These are phyloP conservation scores for Asobara japonica DNA, from an alignment of 1,140 invertebrate species.

Conservation along the genomic window DNA sequence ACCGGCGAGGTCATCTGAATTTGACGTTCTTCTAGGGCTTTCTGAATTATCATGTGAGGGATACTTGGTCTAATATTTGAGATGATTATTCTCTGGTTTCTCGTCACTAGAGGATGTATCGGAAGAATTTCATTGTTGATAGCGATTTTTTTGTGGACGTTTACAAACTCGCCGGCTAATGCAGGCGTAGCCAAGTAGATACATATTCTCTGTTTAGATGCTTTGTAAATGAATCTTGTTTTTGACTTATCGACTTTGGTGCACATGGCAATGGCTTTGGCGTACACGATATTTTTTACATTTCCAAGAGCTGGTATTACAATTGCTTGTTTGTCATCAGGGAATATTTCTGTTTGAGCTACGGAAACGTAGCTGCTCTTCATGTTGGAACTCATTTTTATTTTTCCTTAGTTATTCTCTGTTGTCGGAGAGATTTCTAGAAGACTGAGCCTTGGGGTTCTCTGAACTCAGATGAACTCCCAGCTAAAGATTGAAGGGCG, in stretches of 20 bases:
- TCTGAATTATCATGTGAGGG: background rate
- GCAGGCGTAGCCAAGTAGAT: slow-evolving; percentile 17
- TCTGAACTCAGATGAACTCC: too few species aligned
- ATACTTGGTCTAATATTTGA: slow-evolving; percentile 23
- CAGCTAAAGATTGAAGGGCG: too few species aligned
- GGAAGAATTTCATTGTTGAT: background rate
- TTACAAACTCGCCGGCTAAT: slow-evolving; percentile 10
- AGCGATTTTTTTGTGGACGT: background rate
- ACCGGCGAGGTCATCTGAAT: background rate
- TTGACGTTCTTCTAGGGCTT: background rate
- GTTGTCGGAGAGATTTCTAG: background rate
- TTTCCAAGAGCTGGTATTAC: slow-evolving; percentile 5
- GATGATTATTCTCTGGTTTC: slow-evolving; percentile 23
- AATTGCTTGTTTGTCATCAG: slow-evolving; percentile 22
- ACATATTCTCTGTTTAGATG: slow-evolving; percentile 26
- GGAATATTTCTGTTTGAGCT: background rate
- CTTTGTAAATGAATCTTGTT: slow-evolving; percentile 19
- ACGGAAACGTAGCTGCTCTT: background rate
- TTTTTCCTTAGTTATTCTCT: background rate
- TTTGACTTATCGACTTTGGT: background rate
- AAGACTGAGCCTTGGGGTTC: background rate
- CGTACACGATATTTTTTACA: background rate
- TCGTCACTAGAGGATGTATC: background rate
- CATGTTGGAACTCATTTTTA: background rate
- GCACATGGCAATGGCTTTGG: slow-evolving; percentile 17